Conservation (phyloP, 2,797 vertebrate genomes). For the Rhynchonycteris naso region DNA sequence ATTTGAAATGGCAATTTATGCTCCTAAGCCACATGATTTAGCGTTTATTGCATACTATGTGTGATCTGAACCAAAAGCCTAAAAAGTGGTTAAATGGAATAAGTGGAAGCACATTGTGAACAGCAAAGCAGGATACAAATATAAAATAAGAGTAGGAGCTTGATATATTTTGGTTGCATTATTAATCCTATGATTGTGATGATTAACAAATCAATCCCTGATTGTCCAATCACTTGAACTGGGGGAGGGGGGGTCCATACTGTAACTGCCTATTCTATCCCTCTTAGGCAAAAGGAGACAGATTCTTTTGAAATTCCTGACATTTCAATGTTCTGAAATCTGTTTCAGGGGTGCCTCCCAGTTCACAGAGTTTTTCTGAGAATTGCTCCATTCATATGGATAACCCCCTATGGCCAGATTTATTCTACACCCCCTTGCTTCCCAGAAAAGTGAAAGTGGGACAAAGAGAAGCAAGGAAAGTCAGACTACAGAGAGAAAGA, state of each 20-base stretch:
- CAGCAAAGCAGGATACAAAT: not conserved
- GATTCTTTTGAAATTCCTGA: not conserved
- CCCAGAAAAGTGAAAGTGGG: slow-evolving; percentile 3
- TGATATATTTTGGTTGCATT: not conserved
- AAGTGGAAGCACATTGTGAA: not conserved
- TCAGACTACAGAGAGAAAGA: not conserved
- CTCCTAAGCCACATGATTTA: not conserved
- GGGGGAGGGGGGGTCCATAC: not conserved
- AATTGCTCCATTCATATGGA: not conserved
- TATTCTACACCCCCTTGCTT: not conserved
- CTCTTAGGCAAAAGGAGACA: not conserved
- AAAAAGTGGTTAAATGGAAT: not conserved
- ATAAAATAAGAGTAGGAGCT: not conserved
- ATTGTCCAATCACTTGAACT: not conserved
- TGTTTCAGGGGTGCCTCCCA: not conserved
- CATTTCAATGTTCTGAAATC: not conserved
- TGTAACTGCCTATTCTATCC: not conserved
- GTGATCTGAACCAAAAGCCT: not conserved
- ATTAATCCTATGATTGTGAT: not conserved
- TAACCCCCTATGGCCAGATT: not conserved
- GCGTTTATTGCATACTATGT: not conserved
- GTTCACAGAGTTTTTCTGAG: not conserved
- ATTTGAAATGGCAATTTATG: not conserved
- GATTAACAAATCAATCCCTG: not conserved
- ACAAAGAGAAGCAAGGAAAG: slow-evolving; percentile 55